Evolutionary conservation across 2,113 vertebrate genomes (phyloP), one percentile per base, ranked within the genome.

Genomic region (Percopsis transmontana): DNA sequence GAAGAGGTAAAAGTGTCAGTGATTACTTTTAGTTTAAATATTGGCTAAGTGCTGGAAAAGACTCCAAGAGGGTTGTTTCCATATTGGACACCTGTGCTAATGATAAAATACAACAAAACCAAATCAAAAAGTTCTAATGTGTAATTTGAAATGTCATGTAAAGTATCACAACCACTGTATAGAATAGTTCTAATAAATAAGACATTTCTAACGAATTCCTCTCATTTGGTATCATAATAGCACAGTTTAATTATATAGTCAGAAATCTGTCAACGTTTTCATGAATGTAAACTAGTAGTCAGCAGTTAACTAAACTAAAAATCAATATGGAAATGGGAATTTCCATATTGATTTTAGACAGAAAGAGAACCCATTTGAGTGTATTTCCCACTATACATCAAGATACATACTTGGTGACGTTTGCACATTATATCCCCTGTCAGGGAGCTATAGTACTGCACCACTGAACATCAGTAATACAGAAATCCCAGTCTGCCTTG

Each of bases 401-500:
- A 53, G 16, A 44, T 19, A 33, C 51, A 57, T 42, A 62, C 13
- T 52, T 1, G 4, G 21, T 16, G 70, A 66, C 59, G 62, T 68
- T 53, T 38, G 15, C 13, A 57, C 54, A 66, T 78, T 69, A 72
- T 68, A 72, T 38, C 76, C 54, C 44, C 75, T 68, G 80, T 75
- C 66, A 75, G 48, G 62, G 47, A 70, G 53, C 53, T 48, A 70
- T 55, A 7, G 11, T 48, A 62, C 77, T 75, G 74, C 79, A 70
- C 72, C 81, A 87, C 33, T 79, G 71, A 85, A 58, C 72, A 76
- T 66, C 64, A 74, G 64, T 74, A 70, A 82, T 77, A 63, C 75
- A 79, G 81, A 82, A 86, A 86, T 83, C 86, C 23, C 15, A 16
- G 16, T 19, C 27, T 72, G 67, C 72, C 80, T 60, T 13, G 27